Percentiles rank a stretch among this genome's conserved stretches.
Conservation (phyloP, 2,888 invertebrate species). For the Orchesellides sinensis region DNA sequence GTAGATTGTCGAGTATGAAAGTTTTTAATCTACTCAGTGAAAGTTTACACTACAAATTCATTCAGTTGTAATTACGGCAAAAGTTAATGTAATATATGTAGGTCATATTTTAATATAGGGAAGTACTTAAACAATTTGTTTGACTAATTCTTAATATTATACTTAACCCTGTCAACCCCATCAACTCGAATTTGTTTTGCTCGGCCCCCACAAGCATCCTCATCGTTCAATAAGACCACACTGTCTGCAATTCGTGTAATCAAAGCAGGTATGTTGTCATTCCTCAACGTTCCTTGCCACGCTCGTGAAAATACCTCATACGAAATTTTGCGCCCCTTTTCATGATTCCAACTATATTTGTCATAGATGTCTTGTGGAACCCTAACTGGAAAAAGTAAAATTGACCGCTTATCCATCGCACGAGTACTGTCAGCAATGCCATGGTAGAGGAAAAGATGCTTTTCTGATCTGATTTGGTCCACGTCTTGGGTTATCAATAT, state of each 20-base stretch:
- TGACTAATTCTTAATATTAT: too few relatives aligned
- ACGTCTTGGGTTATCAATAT: neutral
- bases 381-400: neutral
- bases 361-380: neutral
- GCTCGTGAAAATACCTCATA: neutral
- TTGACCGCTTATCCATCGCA: neutral
- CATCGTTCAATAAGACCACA: neutral
- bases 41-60: too few relatives aligned
- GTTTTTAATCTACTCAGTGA: too few relatives aligned
- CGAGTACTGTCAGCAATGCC: neutral
- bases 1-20: too few relatives aligned
- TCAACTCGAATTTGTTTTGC: too few relatives aligned
- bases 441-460: neutral
- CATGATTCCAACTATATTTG: neutral
- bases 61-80: too few relatives aligned
- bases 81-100: too few relatives aligned
- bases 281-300: neutral
- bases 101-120: too few relatives aligned
- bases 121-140: too few relatives aligned
- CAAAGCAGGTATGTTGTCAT: neutral
- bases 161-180: neutral
- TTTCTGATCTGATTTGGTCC: neutral
- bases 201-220: neutral
- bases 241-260: neutral
- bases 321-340: neutral